Conservation (phyloP, 2,797 vertebrate species). For the Nannoperca obscura region DNA sequence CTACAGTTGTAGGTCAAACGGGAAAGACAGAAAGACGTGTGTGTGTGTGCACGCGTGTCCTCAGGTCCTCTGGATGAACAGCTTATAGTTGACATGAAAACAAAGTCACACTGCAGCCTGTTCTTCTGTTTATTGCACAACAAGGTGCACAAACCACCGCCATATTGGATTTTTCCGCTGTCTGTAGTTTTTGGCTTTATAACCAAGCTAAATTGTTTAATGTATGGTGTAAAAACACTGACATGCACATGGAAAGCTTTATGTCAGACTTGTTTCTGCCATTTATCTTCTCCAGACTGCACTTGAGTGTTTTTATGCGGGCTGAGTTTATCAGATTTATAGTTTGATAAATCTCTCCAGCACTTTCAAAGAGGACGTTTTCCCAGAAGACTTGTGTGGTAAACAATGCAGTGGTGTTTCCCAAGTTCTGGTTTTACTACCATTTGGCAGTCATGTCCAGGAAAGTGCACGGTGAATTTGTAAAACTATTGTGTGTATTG, state of each 20-base stretch:
- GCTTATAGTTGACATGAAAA: conserved; percentile 83
- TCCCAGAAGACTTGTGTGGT: conserved; percentile 23
- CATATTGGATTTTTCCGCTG: conserved; percentile 57
- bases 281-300: conserved; percentile 43
- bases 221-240: conserved; percentile 48
- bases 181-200: conserved; percentile 58
- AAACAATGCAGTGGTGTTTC: conserved; percentile 19
- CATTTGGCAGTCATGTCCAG: background rate
- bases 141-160: conserved; percentile 53
- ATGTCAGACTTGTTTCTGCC: conserved; percentile 13
- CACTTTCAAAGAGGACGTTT: conserved; percentile 9
- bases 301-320: conserved; percentile 32
- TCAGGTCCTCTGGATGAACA: conserved; percentile 50
- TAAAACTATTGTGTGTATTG: conserved; percentile 41
- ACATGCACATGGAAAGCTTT: background rate
- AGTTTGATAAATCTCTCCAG: conserved; percentile 28
- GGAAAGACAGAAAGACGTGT: conserved; percentile 19
- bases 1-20: conserved; percentile 47
- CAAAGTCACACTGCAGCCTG: conserved; percentile 74
- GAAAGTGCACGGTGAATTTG: conserved; percentile 35
- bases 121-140: conserved; percentile 81
- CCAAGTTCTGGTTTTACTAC: conserved; percentile 41
- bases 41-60: conserved; percentile 39
- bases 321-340: conserved; percentile 48
- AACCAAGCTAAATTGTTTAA: conserved; percentile 24